Conservation (phyloP, 2,113 vertebrate species). For the Neogobius melanostomus region DNA sequence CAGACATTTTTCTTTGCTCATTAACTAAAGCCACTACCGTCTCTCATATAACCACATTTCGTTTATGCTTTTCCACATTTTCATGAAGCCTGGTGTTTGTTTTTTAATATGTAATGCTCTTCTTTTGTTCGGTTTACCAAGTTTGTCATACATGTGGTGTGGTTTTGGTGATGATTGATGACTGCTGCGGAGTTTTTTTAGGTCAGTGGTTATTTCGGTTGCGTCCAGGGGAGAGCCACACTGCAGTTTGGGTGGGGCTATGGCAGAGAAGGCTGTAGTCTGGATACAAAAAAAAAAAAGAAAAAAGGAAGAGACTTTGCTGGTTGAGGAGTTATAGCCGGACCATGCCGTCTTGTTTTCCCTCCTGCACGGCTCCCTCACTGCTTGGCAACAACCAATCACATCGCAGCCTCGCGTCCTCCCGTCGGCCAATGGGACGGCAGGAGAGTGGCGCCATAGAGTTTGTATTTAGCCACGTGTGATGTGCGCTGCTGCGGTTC, state of each 20-base stretch:
- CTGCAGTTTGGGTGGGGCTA: slow-evolving; percentile 73
- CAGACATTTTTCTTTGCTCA: neutral
- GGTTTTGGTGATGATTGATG: slow-evolving; percentile 6
- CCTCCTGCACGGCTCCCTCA: slow-evolving; percentile 68
- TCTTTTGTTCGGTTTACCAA: neutral
- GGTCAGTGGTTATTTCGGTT: slow-evolving; percentile 60
- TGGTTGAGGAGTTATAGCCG: slow-evolving; percentile 46
- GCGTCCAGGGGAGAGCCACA: slow-evolving; percentile 61
- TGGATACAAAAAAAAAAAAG: slow-evolving; percentile 26
- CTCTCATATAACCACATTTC: slow-evolving; percentile 20
- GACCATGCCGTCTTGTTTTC: slow-evolving; percentile 72
- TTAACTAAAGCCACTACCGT: slow-evolving; percentile 16
- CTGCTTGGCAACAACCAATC: slow-evolving; percentile 86
- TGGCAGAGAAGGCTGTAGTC: slow-evolving; percentile 28
- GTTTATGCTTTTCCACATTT: neutral
- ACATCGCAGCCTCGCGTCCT: slow-evolving; percentile 49
- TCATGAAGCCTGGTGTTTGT: neutral
- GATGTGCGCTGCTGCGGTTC: slow-evolving; percentile 24
- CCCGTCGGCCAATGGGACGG: slow-evolving; percentile 62
- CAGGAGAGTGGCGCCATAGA: slow-evolving; percentile 69
- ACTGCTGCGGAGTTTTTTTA: slow-evolving; percentile 37
- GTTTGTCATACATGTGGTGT: neutral
- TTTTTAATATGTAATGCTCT: neutral
- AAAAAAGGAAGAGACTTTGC: slow-evolving; percentile 22
- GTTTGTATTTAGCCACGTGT: slow-evolving; percentile 79